A percentile compares a stretch with the other conserved stretches of the same genome.
phyloP scores from a whole-genome alignment of 2,113 vertebrate genomes.

The Microcebus lehilahytsara region DNA sequence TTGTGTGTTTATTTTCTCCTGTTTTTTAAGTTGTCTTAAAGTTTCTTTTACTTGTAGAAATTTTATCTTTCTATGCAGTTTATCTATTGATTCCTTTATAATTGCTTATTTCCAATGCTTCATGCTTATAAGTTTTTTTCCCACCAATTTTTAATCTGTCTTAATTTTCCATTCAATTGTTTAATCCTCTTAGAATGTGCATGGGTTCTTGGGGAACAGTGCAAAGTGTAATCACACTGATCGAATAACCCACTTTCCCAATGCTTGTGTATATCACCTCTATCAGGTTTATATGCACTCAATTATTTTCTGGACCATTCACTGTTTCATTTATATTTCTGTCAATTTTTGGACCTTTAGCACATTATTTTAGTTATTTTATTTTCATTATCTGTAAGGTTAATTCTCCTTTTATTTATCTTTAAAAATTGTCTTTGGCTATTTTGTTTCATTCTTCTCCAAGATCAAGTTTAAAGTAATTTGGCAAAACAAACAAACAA shows the following conservation, averaged over 20 bases:
- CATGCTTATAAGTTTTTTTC: not conserved
- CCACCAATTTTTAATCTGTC: not conserved
- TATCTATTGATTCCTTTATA: not conserved
- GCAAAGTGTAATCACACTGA: not conserved
- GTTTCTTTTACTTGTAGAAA: not conserved
- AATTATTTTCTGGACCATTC: not conserved
- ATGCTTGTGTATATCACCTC: not conserved
- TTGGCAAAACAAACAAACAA: not conserved
- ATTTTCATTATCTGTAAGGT: not conserved
- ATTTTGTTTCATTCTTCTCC: not conserved
- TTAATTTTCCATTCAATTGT: not conserved
- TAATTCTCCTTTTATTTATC: not conserved
- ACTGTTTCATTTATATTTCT: not conserved
- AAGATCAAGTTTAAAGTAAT: conserved; percentile 8
- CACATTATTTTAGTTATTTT: not conserved
- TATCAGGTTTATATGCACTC: not conserved
- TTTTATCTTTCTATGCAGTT: not conserved
- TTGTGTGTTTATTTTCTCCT: not conserved
- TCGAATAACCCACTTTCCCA: not conserved
- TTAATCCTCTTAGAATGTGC: not conserved
- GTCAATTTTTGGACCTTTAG: not conserved
- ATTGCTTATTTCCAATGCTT: not conserved
- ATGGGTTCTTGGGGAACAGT: not conserved
- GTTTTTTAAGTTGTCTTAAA: not conserved
- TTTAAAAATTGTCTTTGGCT: not conserved